Evolutionary conservation across 2,888 invertebrate species (phyloP).

Genomic region (Parthenolecanium corni): DNA sequence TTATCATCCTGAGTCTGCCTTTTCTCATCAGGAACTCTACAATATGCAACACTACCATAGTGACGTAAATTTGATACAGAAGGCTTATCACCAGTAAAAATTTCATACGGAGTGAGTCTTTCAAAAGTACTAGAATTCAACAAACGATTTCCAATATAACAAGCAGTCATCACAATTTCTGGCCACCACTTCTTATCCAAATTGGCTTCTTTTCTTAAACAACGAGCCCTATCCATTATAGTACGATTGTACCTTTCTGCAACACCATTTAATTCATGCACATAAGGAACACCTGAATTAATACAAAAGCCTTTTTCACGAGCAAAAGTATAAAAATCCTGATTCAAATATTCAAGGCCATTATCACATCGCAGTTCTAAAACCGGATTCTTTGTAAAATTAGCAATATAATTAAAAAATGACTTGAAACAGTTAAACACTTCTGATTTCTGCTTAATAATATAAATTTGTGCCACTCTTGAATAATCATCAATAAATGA

Average conservation of each 20-base stretch:
- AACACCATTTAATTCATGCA: too few species aligned
- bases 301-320: too few species aligned
- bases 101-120: conserved; percentile 34
- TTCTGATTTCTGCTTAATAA: conserved; percentile 31
- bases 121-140: conserved; percentile 29
- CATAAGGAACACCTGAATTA: too few species aligned
- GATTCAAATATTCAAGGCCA: conserved; percentile 28
- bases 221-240: too few species aligned
- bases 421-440: conserved; percentile 29
- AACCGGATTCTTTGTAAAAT: conserved; percentile 25
- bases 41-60: conserved; percentile 35
- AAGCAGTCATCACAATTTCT: conserved; percentile 7
- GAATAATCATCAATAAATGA: conserved; percentile 33
- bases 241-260: too few species aligned
- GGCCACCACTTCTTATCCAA: conserved; percentile 20
- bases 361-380: conserved; percentile 28
- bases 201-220: conserved; percentile 4
- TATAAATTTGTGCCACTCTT: conserved; percentile 30
- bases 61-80: conserved; percentile 34
- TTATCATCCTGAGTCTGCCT: conserved; percentile 31
- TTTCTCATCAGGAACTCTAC: conserved; percentile 34
- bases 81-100: conserved; percentile 35
- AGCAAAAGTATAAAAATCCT: too few species aligned
- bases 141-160: conserved; percentile 26
- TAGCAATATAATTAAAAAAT: conserved; percentile 27